These are phyloP conservation scores for Collichthys lucidus DNA, from an alignment of 2,113 vertebrate genomes.

Conservation along the genomic window DNA sequence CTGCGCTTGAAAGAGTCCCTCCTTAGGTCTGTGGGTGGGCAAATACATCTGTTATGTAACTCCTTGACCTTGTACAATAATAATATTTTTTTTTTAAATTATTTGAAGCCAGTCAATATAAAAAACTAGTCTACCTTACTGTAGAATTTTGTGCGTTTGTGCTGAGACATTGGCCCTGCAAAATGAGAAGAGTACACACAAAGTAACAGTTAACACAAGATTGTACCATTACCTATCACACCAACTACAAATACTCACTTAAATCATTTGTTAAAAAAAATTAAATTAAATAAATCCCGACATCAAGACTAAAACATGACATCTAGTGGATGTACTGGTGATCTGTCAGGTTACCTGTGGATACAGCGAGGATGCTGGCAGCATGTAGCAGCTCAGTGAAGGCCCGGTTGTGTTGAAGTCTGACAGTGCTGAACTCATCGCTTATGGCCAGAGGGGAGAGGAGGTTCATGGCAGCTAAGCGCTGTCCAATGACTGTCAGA, in stretches of 20 bases:
- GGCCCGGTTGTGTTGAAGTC: conserved; percentile 94
- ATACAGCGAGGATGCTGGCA: conserved; percentile 79
- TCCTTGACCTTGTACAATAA: too few species aligned
- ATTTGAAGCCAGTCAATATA: neutral
- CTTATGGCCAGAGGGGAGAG: conserved; percentile 93
- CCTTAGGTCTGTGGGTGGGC: conserved; percentile 84
- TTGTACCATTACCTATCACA: neutral
- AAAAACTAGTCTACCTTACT: conserved; percentile 70
- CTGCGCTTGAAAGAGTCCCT: conserved; percentile 91
- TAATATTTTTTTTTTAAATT: too few species aligned
- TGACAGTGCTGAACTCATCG: conserved; percentile 94
- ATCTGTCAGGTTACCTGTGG: conserved; percentile 75
- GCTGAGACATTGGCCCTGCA: conserved; percentile 72
- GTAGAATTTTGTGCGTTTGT: conserved; percentile 62
- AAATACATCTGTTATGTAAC: neutral
- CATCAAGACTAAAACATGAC: neutral
- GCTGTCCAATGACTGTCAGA: conserved; percentile 91
- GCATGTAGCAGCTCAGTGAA: conserved; percentile 90
- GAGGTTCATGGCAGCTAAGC: conserved; percentile 90
- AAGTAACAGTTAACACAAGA: neutral
- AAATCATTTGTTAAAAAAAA: neutral
- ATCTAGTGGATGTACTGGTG: neutral
- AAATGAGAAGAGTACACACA: conserved; percentile 15
- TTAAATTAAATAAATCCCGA: neutral
- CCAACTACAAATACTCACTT: neutral